phyloP scores from a whole-genome alignment of 2,113 vertebrate genomes.

The Triplophysa tibetana region DNA sequence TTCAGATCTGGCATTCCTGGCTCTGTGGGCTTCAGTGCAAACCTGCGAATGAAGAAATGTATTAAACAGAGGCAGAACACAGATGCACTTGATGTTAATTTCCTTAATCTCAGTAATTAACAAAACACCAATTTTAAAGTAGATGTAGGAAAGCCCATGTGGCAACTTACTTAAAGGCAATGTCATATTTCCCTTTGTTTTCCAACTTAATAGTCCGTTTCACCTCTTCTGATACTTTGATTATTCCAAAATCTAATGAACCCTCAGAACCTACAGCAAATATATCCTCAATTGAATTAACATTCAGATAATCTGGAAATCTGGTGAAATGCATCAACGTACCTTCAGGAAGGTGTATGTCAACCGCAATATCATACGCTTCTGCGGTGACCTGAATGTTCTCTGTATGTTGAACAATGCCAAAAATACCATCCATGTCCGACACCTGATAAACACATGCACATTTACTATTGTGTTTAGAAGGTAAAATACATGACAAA shows the following conservation, averaged over 20 bases:
- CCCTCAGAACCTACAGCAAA: constrained; percentile 71
- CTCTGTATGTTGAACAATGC: constrained; percentile 80
- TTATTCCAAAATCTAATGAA: constrained; percentile 81
- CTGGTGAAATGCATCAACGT: constrained; percentile 5
- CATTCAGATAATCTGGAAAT: neutral
- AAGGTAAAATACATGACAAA: too few relatives aligned
- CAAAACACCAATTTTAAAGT: neutral
- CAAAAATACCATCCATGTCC: constrained; percentile 82
- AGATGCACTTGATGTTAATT: neutral
- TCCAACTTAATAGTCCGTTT: constrained; percentile 78
- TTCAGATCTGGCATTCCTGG: constrained; percentile 58
- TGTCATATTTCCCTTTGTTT: constrained; percentile 87
- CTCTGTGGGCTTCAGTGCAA: constrained; percentile 66
- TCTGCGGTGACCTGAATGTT: constrained; percentile 82
- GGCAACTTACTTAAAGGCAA: constrained; percentile 80
- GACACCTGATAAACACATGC: constrained; percentile 76
- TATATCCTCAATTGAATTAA: neutral
- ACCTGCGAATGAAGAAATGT: constrained; percentile 68
- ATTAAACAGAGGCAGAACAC: neutral
- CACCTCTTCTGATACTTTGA: constrained; percentile 77
- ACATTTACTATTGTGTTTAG: neutral
- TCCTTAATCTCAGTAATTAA: neutral
- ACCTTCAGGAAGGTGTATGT: constrained; percentile 84
- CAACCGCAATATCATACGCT: constrained; percentile 81
- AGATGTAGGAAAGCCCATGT: neutral